Percentiles rank a stretch among this genome's conserved stretches.
phyloP scores from a whole-genome alignment of 1,140 invertebrate species.

The Laodelphax striatellus region DNA sequence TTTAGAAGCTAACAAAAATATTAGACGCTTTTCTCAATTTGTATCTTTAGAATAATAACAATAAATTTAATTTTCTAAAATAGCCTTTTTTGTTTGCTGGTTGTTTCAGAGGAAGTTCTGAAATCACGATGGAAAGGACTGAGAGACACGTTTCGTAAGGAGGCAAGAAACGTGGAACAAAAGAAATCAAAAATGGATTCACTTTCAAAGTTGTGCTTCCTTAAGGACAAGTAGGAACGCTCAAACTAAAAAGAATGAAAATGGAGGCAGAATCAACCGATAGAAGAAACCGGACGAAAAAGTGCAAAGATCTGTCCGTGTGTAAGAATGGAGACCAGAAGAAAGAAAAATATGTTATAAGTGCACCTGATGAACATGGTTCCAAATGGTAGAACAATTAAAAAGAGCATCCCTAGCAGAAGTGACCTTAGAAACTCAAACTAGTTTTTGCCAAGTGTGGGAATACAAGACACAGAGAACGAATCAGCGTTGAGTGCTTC shows the following conservation, averaged over 20 bases:
- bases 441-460: neutral
- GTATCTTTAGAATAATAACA: too few relatives aligned
- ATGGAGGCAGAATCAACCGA: neutral
- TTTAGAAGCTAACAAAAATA: too few relatives aligned
- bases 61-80: too few relatives aligned
- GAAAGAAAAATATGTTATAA: neutral
- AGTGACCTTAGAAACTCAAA: neutral
- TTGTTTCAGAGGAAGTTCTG: constrained; percentile 1
- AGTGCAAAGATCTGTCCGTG: neutral
- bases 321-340: neutral
- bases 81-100: neutral
- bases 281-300: neutral
- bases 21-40: too few relatives aligned
- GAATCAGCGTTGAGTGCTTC: neutral
- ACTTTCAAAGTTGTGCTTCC: neutral
- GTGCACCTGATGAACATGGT: neutral
- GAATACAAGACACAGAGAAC: neutral
- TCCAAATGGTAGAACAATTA: neutral
- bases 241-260: too few relatives aligned
- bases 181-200: constrained; percentile 1
- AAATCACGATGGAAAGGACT: constrained; percentile 3
- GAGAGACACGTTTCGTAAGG: constrained; percentile 1
- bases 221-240: too few relatives aligned
- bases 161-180: neutral
- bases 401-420: neutral